These are phyloP conservation scores for Alouatta palliata DNA, from an alignment of 2,113 vertebrate species.

Conservation along the genomic window DNA sequence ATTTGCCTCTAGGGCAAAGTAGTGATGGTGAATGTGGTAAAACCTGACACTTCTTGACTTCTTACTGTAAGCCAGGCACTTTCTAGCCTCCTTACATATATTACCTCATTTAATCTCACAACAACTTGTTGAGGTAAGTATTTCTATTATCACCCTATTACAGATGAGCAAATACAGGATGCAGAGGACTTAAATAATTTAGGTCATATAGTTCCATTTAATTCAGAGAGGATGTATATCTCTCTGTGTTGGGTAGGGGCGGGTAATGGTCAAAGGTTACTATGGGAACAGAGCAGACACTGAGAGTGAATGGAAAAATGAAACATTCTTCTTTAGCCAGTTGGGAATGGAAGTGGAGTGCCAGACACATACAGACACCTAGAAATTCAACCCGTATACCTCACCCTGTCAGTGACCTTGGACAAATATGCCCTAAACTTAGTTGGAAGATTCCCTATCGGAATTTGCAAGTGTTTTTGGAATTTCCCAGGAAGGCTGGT, in stretches of 20 bases:
- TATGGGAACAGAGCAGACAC: background rate
- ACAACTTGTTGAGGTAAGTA: background rate
- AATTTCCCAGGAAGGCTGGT: constrained; percentile 16
- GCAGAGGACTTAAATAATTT: background rate
- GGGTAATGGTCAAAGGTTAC: background rate
- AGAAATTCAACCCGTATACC: background rate
- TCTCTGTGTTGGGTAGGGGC: background rate
- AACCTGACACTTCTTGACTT: background rate
- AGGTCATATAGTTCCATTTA: background rate
- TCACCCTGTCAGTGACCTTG: background rate
- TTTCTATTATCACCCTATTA: background rate
- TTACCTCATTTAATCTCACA: background rate
- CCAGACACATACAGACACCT: background rate
- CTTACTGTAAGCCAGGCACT: background rate
- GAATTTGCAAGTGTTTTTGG: constrained; percentile 46
- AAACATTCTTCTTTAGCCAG: background rate
- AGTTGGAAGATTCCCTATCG: background rate
- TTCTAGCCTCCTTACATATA: background rate
- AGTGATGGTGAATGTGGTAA: background rate
- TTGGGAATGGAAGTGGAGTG: background rate
- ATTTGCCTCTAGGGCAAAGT: background rate
- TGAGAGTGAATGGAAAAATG: background rate
- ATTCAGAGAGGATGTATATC: background rate
- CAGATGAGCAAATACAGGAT: background rate
- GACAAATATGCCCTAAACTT: constrained; percentile 21